phyloP scores from a whole-genome alignment of 2,113 vertebrate genomes.

The human (Homo sapiens) region DNA sequence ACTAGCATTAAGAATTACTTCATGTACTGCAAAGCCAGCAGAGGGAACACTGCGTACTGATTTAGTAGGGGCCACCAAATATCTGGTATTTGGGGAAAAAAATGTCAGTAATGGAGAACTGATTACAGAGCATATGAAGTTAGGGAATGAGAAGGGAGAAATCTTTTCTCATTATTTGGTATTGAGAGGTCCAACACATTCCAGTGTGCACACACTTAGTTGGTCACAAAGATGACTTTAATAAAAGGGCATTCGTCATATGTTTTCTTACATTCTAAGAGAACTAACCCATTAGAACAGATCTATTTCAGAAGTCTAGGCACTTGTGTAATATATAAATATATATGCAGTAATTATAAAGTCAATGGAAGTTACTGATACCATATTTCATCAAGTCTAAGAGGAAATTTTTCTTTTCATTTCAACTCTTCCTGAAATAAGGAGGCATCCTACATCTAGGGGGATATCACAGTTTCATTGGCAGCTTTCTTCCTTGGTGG shows the following conservation, averaged over 20 bases:
- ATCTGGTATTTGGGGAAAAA: slow-evolving; percentile 25
- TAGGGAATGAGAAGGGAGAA: not conserved
- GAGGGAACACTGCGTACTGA: slow-evolving; percentile 61
- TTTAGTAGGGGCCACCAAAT: slow-evolving; percentile 60
- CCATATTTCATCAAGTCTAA: slow-evolving; percentile 6
- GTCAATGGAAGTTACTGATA: not conserved
- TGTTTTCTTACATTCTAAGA: slow-evolving; percentile 43
- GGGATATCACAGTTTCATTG: not conserved
- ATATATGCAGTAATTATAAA: not conserved
- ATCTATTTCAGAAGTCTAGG: not conserved
- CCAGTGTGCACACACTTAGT: not conserved
- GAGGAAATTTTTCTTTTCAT: not conserved
- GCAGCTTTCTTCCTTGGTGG: slow-evolving; percentile 2
- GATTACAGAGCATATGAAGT: slow-evolving; percentile 46
- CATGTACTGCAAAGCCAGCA: slow-evolving; percentile 48
- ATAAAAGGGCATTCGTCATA: slow-evolving; percentile 14
- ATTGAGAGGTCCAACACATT: not conserved
- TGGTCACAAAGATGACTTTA: slow-evolving; percentile 13
- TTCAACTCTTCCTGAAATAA: not conserved
- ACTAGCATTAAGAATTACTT: slow-evolving; percentile 45
- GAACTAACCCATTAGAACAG: not conserved
- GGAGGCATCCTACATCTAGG: not conserved
- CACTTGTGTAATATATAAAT: not conserved
- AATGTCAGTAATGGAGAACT: slow-evolving; percentile 26
- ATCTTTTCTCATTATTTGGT: slow-evolving; percentile 36